Conservation (phyloP, 1,140 invertebrate species). For the Pseudomyrmex concolor region DNA sequence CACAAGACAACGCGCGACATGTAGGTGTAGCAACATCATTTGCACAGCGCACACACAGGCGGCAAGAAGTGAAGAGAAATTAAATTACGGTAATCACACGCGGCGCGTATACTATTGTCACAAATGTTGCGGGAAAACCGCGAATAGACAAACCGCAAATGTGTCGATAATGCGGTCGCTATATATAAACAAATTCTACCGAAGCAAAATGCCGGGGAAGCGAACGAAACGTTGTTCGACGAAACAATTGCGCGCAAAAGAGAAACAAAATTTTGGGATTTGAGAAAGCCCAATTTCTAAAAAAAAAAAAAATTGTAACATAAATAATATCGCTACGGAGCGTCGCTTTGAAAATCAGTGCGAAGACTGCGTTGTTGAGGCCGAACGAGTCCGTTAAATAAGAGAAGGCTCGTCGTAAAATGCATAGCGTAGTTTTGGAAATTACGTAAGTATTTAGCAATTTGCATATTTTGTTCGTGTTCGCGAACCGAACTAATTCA, state of each 20-base stretch:
- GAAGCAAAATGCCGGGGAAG: not conserved
- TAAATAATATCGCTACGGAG: no score
- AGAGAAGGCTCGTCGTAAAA: not conserved
- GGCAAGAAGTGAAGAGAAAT: constrained; percentile 39
- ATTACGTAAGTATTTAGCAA: constrained; percentile 31
- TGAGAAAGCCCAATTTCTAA: no score
- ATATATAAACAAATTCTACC: constrained; percentile 12
- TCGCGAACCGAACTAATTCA: constrained; percentile 37
- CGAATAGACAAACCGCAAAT: constrained; percentile 36
- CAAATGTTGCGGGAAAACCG: constrained; percentile 15
- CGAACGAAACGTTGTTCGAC: not conserved
- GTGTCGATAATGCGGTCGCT: constrained; percentile 17
- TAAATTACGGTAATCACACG: constrained; percentile 37
- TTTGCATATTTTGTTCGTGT: constrained; percentile 41
- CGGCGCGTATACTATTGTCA: not conserved
- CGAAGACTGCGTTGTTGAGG: not conserved
- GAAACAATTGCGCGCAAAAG: not conserved
- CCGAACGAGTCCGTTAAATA: not conserved
- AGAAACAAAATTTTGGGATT: no score
- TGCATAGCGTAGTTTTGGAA: constrained; percentile 16
- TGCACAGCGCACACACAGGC: not conserved
- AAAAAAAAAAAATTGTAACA: no score
- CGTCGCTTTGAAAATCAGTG: not conserved
- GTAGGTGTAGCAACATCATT: not conserved
- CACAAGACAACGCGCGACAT: not conserved